phyloP scores from a whole-genome alignment of 2,113 vertebrate species.

The Ptyas mucosa region DNA sequence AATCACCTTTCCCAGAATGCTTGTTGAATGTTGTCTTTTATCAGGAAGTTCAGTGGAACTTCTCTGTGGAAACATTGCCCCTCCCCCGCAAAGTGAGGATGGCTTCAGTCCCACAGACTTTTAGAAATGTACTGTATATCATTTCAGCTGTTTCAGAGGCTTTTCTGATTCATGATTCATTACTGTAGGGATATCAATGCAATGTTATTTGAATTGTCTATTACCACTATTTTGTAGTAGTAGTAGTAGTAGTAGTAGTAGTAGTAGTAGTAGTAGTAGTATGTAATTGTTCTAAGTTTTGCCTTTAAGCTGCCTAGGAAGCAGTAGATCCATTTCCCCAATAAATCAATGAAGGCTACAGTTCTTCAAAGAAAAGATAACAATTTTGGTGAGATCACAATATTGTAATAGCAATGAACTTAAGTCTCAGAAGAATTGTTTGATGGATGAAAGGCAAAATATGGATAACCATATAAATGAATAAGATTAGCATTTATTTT shows the following conservation, averaged over 20 bases:
- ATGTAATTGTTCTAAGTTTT: background rate
- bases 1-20: background rate
- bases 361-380: background rate
- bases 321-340: background rate
- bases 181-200: background rate
- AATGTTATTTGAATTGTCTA: background rate
- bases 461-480: background rate
- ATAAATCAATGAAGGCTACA: background rate
- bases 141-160: background rate
- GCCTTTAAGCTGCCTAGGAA: background rate
- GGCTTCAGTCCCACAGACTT: background rate
- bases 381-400: background rate
- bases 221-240: background rate
- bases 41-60: background rate
- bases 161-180: background rate
- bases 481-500: background rate
- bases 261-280: background rate
- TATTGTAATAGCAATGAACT: background rate
- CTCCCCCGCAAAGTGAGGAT: background rate
- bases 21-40: background rate
- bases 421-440: background rate
- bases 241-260: background rate
- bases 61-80: background rate
- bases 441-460: background rate
- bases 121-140: background rate